A percentile compares a stretch with the other conserved stretches of the same genome.
phyloP scores from a whole-genome alignment of 1,140 invertebrate species.

The Micrasema longulum region DNA sequence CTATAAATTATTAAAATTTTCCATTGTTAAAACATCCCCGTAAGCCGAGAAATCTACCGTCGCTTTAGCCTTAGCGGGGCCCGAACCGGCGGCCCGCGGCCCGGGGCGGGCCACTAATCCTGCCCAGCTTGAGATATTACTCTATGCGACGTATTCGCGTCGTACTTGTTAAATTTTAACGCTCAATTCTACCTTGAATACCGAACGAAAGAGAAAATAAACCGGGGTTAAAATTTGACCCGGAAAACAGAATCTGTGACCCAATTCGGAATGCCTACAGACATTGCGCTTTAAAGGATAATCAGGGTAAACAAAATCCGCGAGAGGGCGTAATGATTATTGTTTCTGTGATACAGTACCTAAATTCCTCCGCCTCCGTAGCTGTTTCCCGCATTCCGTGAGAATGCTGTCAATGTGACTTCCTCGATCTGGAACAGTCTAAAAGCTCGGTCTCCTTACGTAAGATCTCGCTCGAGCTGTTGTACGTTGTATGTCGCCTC shows the following conservation, averaged over 20 bases:
- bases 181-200: constrained; percentile 17
- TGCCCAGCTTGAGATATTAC: constrained; percentile 33
- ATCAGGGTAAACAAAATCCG: constrained; percentile 49
- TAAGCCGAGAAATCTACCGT: constrained; percentile 29
- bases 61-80: constrained; percentile 24
- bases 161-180: constrained; percentile 28
- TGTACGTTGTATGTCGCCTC: neutral
- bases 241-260: constrained; percentile 22
- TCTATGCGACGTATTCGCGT: constrained; percentile 22
- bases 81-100: constrained; percentile 1
- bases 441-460: neutral
- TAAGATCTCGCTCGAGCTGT: neutral
- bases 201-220: constrained; percentile 9
- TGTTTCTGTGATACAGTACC: constrained; percentile 43
- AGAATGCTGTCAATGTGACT: constrained; percentile 30
- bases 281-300: constrained; percentile 41
- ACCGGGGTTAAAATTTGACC: constrained; percentile 24
- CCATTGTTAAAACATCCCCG: constrained; percentile 43
- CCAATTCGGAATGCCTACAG: constrained; percentile 13
- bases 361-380: no score
- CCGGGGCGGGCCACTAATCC: constrained; percentile 13
- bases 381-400: constrained; percentile 5
- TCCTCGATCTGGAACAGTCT: neutral
- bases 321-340: constrained; percentile 49
- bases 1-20: constrained; percentile 48